Evolutionary conservation across 1,140 invertebrate species (phyloP).

Genomic region (Halictus rubicundus): DNA sequence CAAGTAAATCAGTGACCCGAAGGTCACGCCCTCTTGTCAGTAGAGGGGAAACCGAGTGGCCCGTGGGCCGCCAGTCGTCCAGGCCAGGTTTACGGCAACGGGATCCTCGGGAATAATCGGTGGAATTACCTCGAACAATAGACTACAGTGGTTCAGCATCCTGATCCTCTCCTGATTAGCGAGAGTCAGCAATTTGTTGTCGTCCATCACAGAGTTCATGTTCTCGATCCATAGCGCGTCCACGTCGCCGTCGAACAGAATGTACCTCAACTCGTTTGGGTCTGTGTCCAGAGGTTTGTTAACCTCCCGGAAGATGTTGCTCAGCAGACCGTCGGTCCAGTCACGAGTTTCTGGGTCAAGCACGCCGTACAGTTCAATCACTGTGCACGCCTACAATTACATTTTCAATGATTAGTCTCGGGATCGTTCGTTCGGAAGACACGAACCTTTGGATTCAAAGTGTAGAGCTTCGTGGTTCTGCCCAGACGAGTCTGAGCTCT

Average conservation of each 20-base stretch:
- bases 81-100: too few species aligned
- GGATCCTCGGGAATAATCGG: not conserved
- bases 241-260: conserved; percentile 95
- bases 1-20: too few species aligned
- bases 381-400: conserved; percentile 87
- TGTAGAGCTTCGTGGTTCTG: conserved; percentile 87
- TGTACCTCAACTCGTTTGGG: conserved; percentile 88
- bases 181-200: conserved; percentile 93
- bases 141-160: conserved; percentile 89
- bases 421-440: not conserved
- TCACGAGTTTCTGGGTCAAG: conserved; percentile 91
- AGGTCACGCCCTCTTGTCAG: too few species aligned
- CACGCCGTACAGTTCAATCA: conserved; percentile 94
- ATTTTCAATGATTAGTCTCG: conserved; percentile 16
- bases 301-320: conserved; percentile 94
- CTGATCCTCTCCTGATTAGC: conserved; percentile 95
- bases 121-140: conserved; percentile 90
- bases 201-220: conserved; percentile 98
- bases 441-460: conserved; percentile 89
- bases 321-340: conserved; percentile 95
- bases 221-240: conserved; percentile 97
- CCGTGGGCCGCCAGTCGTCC: too few species aligned
- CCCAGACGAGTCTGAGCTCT: conserved; percentile 89
- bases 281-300: conserved; percentile 87
- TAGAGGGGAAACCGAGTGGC: too few species aligned